phyloP scores from a whole-genome alignment of 2,113 vertebrate genomes.

The Stomatorhinus ivindoensis region DNA sequence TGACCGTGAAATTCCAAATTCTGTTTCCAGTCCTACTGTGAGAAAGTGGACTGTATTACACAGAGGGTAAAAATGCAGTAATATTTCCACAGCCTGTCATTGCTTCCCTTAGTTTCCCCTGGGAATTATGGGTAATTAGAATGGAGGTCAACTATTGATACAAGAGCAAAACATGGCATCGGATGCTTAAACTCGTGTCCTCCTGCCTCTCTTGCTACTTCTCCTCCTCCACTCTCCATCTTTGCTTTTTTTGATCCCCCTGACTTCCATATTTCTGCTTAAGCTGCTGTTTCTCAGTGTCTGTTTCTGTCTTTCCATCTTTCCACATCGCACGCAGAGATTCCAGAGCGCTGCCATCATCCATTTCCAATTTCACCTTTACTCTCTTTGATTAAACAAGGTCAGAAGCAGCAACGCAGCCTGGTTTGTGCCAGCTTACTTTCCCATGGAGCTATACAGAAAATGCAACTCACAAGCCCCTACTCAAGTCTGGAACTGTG shows the following conservation, averaged over 20 bases:
- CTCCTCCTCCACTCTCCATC: background rate
- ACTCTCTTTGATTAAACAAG: background rate
- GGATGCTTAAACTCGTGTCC: background rate
- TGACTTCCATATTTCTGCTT: background rate
- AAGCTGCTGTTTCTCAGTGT: background rate
- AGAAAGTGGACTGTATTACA: background rate
- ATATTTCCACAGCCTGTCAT: background rate
- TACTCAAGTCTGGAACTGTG: background rate
- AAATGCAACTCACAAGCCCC: background rate
- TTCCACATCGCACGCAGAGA: background rate
- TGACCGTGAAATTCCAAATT: background rate
- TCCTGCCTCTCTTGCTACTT: background rate
- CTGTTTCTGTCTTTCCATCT: background rate
- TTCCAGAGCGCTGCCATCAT: background rate
- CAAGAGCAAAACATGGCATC: background rate
- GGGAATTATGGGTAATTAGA: background rate
- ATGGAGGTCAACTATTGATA: background rate
- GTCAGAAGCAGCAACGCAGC: background rate
- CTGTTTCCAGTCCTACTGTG: background rate
- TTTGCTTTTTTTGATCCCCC: background rate
- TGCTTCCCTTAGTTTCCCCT: background rate
- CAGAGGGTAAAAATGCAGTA: background rate
- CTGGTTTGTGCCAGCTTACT: background rate
- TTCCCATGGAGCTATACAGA: slow-evolving; percentile 8
- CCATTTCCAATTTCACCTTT: background rate